Percentiles rank a stretch among this genome's conserved stretches.
These are phyloP conservation scores for Butastur rufipennis DNA, from an alignment of 2,113 vertebrate species.

Conservation along the genomic window DNA sequence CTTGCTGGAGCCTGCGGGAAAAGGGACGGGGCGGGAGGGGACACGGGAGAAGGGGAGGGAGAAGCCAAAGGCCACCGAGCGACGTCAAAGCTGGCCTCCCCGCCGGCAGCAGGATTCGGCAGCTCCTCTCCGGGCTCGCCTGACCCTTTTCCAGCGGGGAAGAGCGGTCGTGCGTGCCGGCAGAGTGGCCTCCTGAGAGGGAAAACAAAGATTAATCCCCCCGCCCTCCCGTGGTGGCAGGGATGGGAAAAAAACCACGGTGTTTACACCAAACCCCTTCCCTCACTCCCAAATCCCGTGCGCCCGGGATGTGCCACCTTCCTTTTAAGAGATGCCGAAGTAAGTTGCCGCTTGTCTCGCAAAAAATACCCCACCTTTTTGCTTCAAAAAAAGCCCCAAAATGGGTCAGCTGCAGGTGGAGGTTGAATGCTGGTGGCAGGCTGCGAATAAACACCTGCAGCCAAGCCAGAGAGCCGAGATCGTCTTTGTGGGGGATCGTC, in stretches of 20 bases:
- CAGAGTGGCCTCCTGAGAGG: neutral
- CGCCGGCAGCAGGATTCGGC: neutral
- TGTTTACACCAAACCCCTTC: neutral
- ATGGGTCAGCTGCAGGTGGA: neutral
- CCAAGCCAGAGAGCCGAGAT: neutral
- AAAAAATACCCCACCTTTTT: neutral
- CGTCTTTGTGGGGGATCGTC: accelerated
- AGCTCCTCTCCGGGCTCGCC: neutral
- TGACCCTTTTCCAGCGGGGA: conserved; percentile 5
- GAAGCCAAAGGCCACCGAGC: neutral
- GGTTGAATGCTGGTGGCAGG: neutral
- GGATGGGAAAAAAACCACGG: neutral
- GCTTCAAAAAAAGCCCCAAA: neutral
- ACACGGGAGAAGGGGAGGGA: neutral
- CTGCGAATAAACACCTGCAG: neutral
- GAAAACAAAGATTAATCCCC: neutral
- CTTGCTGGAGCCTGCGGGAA: neutral
- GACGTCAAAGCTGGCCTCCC: neutral
- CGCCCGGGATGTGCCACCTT: accelerated
- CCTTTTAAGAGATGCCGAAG: neutral
- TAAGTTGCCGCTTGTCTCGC: neutral
- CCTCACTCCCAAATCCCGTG: neutral
- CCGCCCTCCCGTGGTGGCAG: neutral
- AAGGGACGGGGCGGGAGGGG: neutral
- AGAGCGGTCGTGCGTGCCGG: neutral